phyloP scores from a whole-genome alignment of 2,797 vertebrate genomes.

The Hybognathus amarus region DNA sequence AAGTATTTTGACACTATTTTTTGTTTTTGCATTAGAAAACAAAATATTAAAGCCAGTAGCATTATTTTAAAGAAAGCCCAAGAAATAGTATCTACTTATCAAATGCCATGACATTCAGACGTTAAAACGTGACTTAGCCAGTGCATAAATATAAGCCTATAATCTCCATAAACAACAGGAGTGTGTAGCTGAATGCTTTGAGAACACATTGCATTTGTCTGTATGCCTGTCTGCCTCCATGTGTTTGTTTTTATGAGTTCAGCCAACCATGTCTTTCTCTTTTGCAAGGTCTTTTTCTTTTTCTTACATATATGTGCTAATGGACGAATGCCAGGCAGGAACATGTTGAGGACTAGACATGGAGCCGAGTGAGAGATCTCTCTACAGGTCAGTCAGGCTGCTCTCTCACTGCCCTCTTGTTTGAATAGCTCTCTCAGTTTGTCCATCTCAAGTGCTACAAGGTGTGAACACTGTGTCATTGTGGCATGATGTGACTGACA shows the following conservation, averaged over 20 bases:
- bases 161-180: background rate
- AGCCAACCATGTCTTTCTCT: conserved; percentile 60
- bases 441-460: conserved; percentile 55
- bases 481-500: conserved; percentile 49
- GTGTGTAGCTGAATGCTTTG: conserved; percentile 41
- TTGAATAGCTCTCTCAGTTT: conserved; percentile 54
- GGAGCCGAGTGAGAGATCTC: conserved; percentile 40
- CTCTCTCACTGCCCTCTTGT: conserved; percentile 49
- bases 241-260: conserved; percentile 43
- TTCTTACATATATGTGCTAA: conserved; percentile 70
- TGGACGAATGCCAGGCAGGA: conserved; percentile 64
- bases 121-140: background rate
- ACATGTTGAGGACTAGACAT: conserved; percentile 55
- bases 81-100: background rate
- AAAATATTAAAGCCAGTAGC: background rate
- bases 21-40: background rate
- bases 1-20: background rate
- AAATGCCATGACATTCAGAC: background rate
- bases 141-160: background rate
- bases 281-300: conserved; percentile 63
- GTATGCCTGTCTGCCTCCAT: conserved; percentile 47
- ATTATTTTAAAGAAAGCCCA: background rate
- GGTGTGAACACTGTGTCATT: conserved; percentile 50
- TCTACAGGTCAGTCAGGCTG: conserved; percentile 42
- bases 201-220: conserved; percentile 29